phyloP scores from a whole-genome alignment of 2,888 invertebrate species.

The Metacarcinus magister region DNA sequence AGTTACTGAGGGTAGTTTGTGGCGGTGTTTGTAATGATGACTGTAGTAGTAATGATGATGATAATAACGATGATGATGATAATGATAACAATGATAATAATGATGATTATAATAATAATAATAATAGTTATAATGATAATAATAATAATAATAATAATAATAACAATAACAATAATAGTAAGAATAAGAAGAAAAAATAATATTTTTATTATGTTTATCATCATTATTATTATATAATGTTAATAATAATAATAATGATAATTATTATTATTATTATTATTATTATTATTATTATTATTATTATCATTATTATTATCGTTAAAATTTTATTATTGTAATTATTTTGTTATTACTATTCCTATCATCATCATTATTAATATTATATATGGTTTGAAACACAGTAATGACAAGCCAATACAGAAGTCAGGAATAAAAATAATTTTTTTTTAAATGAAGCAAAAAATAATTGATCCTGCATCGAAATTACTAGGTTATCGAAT shows the following conservation, averaged over 20 bases:
- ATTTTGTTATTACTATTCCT: no score
- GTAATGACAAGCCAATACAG: no score
- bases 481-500: neutral
- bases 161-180: neutral
- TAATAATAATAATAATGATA: no score
- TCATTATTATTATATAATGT: neutral
- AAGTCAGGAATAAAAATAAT: neutral
- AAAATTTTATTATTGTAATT: no score
- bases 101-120: no score
- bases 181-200: neutral
- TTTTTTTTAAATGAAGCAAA: neutral
- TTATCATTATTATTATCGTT: no score
- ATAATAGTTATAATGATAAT: no score
- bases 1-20: neutral
- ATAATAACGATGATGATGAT: neutral
- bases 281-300: no score
- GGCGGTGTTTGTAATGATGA: neutral
- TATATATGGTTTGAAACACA: no score
- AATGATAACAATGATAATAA: neutral
- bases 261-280: no score
- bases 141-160: neutral
- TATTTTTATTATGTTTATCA: neutral
- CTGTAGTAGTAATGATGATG: neutral
- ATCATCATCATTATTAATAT: no score
- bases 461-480: no score